Base-by-base conservation (phyloP, 2,797 vertebrate genomes). In the Microctenopoma steveboyesi region DNA sequence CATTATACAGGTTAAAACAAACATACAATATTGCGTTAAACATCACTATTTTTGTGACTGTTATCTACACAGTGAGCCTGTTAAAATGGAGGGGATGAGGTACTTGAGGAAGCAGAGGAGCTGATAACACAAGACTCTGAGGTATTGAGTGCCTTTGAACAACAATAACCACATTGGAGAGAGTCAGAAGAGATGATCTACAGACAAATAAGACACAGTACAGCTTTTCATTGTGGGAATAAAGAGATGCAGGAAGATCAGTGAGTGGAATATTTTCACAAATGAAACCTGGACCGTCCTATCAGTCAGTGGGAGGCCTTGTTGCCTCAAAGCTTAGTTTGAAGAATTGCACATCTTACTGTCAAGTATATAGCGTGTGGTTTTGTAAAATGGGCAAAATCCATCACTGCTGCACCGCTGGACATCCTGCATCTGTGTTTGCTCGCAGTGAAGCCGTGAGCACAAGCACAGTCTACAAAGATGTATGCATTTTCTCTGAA, bases 401-500 rank as follows among this genome's bases (percentile, higher is more conserved):
- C 63, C 56, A 82, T 86, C 71, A 86, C 58, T 1, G 6, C 64
- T 61, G 62, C 69, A n/a, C 70, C 40, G 64, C 65, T 79, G 85
- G 74, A 84, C 68, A 46, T 57, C 59, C 16, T 59, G 49, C 14
- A 8, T 74, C 22, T 57, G 58, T 66, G 76, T 67, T 49, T 43
- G 48, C 64, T 62, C 46, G 37, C 61, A 70, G 64, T 22, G 28
- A 25, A 18, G 12, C 65, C 7, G 3, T 25, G 48, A 65, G 57
- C 54, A 39, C 56, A 14, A 54, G 48, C 25, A 2, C 16, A 22
- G 22, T 30, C 50, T 43, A 22, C 60, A 72, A 76, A 79, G 65
- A 65, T 39, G 56, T 69, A 75, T 69, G 57, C 37, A 72, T 89
- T 87, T 84, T 82, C 79, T 81, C 63, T 47, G 72, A 85, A 58